Conservation (phyloP, 2,888 invertebrate genomes). For the Gibbula magus region DNA sequence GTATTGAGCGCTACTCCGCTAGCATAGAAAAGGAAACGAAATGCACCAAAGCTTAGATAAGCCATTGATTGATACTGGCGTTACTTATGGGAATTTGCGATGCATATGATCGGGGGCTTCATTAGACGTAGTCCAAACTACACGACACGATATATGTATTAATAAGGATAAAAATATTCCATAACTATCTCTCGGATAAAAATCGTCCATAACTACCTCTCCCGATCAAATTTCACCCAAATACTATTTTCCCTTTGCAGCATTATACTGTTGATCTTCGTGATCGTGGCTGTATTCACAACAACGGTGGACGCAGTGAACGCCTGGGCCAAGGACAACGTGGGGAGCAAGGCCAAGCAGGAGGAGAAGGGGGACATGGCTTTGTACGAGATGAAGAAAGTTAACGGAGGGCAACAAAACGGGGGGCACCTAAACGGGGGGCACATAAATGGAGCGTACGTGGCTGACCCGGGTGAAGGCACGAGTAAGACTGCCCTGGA, state of each 20-base stretch:
- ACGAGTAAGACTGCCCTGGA: neutral
- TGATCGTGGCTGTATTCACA: neutral
- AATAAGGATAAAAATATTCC: too few species aligned
- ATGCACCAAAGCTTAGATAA: too few species aligned
- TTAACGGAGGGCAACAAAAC: neutral
- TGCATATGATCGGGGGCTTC: too few species aligned
- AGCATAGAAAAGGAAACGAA: too few species aligned
- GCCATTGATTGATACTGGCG: too few species aligned
- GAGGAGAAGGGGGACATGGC: neutral
- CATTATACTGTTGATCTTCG: constrained; percentile 1
- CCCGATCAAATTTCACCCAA: too few species aligned
- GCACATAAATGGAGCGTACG: neutral
- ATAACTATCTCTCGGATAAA: too few species aligned
- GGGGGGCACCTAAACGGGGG: neutral
- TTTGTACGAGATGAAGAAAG: neutral
- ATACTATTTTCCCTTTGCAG: neutral
- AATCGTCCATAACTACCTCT: too few species aligned
- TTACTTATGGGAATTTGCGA: too few species aligned
- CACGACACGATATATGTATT: too few species aligned
- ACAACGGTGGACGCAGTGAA: neutral
- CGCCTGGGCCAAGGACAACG: neutral
- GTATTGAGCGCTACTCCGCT: too few species aligned
- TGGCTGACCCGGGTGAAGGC: neutral
- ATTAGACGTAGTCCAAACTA: too few species aligned
- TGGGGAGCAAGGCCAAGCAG: neutral